Percentiles rank a stretch among this genome's conserved stretches.
Evolutionary conservation across 2,797 vertebrate species (phyloP).

Genomic region (Trichosurus vulpecula): DNA sequence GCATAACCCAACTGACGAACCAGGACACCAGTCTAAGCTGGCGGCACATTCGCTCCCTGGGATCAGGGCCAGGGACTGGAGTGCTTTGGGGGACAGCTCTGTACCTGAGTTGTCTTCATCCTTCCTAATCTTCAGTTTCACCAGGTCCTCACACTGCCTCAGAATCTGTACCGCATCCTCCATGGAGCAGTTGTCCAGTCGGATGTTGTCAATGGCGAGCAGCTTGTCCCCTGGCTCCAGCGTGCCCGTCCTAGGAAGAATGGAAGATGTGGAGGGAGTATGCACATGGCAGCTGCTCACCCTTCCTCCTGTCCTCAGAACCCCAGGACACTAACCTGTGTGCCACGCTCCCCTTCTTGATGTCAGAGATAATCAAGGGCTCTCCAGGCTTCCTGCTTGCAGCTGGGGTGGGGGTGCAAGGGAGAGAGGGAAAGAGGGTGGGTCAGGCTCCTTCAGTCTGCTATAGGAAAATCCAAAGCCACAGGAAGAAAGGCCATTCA

Average conservation of each 20-base stretch:
- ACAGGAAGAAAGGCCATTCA: neutral
- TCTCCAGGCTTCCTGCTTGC: constrained; percentile 95
- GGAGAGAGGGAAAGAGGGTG: neutral
- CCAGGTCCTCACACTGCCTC: constrained; percentile 95
- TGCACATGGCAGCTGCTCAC: fast-evolving
- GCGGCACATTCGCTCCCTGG: neutral
- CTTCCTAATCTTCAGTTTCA: constrained; percentile 97
- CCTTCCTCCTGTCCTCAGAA: neutral
- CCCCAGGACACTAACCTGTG: constrained; percentile 89
- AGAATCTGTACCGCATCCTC: constrained; percentile 97
- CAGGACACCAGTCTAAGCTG: neutral
- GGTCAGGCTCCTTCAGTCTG: neutral
- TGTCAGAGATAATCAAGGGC: constrained; percentile 97
- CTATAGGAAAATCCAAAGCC: neutral
- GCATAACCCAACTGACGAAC: neutral
- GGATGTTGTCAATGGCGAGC: constrained; percentile 95
- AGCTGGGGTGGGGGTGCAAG: constrained; percentile 69
- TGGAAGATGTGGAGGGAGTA: constrained; percentile 57
- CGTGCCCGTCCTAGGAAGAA: constrained; percentile 91
- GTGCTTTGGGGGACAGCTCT: neutral
- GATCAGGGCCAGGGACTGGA: fast-evolving
- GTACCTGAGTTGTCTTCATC: constrained; percentile 99
- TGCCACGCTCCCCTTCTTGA: constrained; percentile 96
- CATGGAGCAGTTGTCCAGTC: constrained; percentile 94
- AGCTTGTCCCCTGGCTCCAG: constrained; percentile 97